Percentiles rank a stretch among this genome's conserved stretches.
phyloP scores from a whole-genome alignment of 2,113 vertebrate species.

The Columba livia region DNA sequence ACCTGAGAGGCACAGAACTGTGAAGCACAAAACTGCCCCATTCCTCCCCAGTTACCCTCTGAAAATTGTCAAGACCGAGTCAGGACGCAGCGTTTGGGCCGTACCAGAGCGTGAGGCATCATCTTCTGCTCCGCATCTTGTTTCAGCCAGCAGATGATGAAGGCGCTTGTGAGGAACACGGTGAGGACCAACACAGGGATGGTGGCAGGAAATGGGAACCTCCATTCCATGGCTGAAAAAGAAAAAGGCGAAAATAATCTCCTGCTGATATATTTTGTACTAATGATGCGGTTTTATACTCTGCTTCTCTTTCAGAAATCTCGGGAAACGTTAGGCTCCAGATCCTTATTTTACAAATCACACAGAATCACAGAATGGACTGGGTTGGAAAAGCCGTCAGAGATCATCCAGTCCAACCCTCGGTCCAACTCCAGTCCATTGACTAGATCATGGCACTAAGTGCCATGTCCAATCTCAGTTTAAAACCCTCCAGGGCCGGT shows the following conservation, averaged over 20 bases:
- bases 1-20: neutral
- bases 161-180: neutral
- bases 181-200: neutral
- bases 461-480: too few relatives aligned
- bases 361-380: too few relatives aligned
- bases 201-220: neutral
- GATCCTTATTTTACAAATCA: neutral
- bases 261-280: neutral
- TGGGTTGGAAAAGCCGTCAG: too few relatives aligned
- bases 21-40: too few relatives aligned
- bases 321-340: neutral
- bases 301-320: neutral
- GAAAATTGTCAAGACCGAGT: neutral
- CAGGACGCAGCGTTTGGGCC: neutral
- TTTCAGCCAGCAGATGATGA: neutral
- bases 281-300: neutral
- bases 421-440: too few relatives aligned
- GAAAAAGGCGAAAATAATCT: neutral
- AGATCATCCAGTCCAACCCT: too few relatives aligned
- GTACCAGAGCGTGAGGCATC: conserved; percentile 48
- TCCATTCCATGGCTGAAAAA: neutral
- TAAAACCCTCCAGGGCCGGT: too few relatives aligned
- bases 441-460: too few relatives aligned
- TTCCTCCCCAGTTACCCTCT: neutral
- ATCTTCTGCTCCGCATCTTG: neutral